Conservation (phyloP, 2,113 vertebrate genomes). For the Chionis minor region DNA sequence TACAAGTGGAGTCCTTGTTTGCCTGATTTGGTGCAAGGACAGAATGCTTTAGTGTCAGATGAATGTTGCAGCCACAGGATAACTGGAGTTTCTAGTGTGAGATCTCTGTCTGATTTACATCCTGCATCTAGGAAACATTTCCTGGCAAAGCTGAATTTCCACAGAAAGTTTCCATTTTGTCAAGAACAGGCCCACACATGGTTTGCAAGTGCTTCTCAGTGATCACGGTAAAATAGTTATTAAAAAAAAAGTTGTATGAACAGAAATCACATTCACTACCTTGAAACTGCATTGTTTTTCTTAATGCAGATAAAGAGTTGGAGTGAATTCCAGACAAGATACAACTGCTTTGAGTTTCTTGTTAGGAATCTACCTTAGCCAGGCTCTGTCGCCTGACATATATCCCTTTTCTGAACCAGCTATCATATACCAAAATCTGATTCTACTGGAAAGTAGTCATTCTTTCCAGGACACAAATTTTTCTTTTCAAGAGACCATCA, state of each 20-base stretch:
- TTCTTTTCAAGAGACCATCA: background rate
- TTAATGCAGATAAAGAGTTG: background rate
- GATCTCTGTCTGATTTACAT: slow-evolving; percentile 21
- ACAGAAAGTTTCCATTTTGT: background rate
- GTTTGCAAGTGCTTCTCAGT: background rate
- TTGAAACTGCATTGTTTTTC: background rate
- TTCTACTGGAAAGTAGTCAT: background rate
- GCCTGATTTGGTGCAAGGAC: background rate
- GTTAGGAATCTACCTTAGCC: background rate
- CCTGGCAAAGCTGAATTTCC: background rate
- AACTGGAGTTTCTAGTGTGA: background rate
- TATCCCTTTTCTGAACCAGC: background rate
- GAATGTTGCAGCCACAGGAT: background rate
- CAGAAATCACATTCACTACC: background rate
- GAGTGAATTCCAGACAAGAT: background rate
- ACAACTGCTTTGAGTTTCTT: background rate
- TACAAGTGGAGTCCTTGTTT: background rate
- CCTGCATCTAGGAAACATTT: slow-evolving; percentile 22
- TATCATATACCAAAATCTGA: background rate
- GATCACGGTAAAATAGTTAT: background rate
- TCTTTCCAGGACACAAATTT: background rate
- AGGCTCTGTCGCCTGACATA: background rate
- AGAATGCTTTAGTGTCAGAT: background rate
- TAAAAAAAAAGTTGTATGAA: background rate
- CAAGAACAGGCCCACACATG: background rate